Evolutionary conservation across 2,888 invertebrate species (phyloP), one percentile per base, ranked within the genome.

Genomic region (Saturnia pavonia): DNA sequence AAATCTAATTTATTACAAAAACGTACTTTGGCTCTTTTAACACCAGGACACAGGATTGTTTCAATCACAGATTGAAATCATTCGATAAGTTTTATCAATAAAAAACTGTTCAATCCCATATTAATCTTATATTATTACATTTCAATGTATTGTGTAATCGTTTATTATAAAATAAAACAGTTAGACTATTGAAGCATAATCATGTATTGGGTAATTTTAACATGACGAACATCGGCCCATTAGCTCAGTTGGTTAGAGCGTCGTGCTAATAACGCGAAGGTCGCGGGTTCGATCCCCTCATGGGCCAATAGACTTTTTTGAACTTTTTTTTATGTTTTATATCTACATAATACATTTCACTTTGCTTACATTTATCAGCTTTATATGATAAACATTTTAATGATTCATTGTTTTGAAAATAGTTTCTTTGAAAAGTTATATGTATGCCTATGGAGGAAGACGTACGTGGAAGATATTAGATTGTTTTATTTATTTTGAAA

Each of bases 231-330:
- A n/a, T 42, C 57, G 67, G 71, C 60, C 69, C 69, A 71, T 69
- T 71, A 71, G 69, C 68, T 71, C 71, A 71, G 68, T 71, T 67
- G 69, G 57, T 69, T 69, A 69, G 65, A 71, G 65, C 63, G 66
- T 66, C 60, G 70, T 68, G 67, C 68, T 67, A 60, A 66, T 68
- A 67, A 57, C 67, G 67, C 67, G 60, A 72, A 68, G 68, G 67
- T 71, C 70, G 70, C 70, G 70, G 68, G 70, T 71, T 71, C 70
- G 70, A 71, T 71, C 70, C 70, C 68, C 70, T 71, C 70, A 71
- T 71, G 70, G 70, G 70, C 70, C 68, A 71, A 1, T 12, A 1
- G 9, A 19, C 4, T 68, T 48, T 48, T 34, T 34, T 70, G 1
- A 12, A n/a, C 27, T 63, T 12, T 42, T 11, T 45, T 43, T 8